Evolutionary conservation across 2,888 invertebrate species (phyloP).

Genomic region (Quadroppia sp.): DNA sequence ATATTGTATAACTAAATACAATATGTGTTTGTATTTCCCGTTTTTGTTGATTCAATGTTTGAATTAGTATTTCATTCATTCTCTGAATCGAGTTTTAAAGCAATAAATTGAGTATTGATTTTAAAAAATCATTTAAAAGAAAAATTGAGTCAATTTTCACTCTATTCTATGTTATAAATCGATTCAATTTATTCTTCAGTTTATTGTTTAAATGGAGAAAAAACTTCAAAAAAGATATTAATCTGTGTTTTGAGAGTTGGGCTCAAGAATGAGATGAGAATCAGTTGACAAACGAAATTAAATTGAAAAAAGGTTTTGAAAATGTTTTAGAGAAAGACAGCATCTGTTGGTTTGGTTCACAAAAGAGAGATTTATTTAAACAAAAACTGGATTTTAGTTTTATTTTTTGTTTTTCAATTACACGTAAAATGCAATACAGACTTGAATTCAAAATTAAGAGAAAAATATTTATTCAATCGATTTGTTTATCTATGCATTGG

Average conservation of each 20-base stretch:
- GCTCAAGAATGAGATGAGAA: background rate
- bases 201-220: slow-evolving; percentile 1
- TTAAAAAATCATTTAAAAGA: background rate
- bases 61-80: background rate
- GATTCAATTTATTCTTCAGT: background rate
- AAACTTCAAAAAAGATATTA: background rate
- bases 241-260: background rate
- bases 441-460: background rate
- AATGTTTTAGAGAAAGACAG: background rate
- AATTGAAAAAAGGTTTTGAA: background rate
- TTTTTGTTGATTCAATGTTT: slow-evolving; percentile 19
- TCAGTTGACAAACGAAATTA: background rate
- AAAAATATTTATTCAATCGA: background rate
- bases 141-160: background rate
- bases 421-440: background rate
- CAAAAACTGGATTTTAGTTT: background rate
- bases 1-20: slow-evolving; percentile 2
- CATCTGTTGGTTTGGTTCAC: background rate
- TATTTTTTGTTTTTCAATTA: background rate
- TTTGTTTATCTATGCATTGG: background rate
- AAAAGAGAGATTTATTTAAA: background rate
- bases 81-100: background rate
- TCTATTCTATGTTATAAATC: background rate
- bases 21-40: background rate
- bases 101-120: slow-evolving; percentile 5